Evolutionary conservation across 2,113 vertebrate genomes (phyloP).

Genomic region (Rhinoderma darwinii): DNA sequence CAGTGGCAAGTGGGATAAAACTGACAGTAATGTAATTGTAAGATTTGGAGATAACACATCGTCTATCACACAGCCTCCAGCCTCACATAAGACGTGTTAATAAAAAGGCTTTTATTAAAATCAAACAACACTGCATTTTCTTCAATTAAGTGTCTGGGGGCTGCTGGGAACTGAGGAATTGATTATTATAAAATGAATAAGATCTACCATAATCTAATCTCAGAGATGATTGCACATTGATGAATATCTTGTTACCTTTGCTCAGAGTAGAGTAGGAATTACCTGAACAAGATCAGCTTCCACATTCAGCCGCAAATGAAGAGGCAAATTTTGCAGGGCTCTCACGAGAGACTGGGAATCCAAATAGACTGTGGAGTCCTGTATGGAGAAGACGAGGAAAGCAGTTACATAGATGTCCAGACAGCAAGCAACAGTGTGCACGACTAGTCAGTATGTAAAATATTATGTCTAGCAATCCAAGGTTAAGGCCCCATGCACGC

Average conservation of each 20-base stretch:
- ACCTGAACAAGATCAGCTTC: conserved; percentile 87
- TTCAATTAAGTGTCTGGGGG: conserved; percentile 30
- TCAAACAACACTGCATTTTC: conserved; percentile 44
- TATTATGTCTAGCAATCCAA: background rate
- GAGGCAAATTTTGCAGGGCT: conserved; percentile 83
- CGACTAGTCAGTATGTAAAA: background rate
- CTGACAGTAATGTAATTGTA: background rate
- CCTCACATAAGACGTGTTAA: conserved; percentile 40
- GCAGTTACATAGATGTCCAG: background rate
- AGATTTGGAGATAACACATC: conserved; percentile 18
- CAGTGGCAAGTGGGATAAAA: background rate
- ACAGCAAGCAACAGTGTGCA: background rate
- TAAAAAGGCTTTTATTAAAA: conserved; percentile 50
- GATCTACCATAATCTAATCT: conserved; percentile 23
- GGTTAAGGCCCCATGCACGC: too few species aligned
- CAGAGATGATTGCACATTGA: background rate
- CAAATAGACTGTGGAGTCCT: conserved; percentile 78
- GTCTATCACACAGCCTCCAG: conserved; percentile 14
- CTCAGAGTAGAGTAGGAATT: conserved; percentile 51
- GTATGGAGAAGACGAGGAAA: background rate
- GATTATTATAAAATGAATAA: conserved; percentile 37
- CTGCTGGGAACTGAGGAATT: background rate
- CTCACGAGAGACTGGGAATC: conserved; percentile 81
- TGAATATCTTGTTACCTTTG: background rate
- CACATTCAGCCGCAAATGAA: conserved; percentile 83